Evolutionary conservation across 2,888 invertebrate genomes (phyloP).

Genomic region (Exephanes ischioxanthus): DNA sequence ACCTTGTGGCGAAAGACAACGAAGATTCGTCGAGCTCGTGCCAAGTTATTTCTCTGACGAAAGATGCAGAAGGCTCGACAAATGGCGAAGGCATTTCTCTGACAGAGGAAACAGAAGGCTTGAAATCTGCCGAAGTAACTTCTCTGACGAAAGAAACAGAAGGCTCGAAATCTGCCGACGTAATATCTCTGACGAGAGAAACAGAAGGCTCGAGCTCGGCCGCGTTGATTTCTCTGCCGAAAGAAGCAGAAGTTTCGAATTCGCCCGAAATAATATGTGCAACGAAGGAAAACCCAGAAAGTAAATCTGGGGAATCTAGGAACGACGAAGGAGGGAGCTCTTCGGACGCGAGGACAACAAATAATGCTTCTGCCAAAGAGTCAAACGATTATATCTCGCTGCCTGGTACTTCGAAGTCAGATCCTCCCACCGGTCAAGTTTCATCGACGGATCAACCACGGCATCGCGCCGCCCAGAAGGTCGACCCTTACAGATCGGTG

Average conservation of each 20-base stretch:
- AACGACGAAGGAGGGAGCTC: conserved; percentile 1
- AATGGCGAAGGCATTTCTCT: background rate
- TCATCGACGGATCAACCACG: conserved; percentile 29
- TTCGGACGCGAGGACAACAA: conserved; percentile 4
- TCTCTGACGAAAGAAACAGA: background rate
- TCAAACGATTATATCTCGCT: conserved; percentile 25
- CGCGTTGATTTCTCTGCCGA: background rate
- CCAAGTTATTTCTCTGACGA: background rate
- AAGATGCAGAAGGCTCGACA: background rate
- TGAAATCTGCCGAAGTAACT: background rate
- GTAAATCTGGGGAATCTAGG: background rate
- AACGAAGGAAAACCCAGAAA: background rate
- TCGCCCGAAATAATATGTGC: background rate
- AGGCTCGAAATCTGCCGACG: background rate
- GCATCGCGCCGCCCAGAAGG: conserved; percentile 45
- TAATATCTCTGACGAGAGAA: background rate
- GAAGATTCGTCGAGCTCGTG: conserved; percentile 3
- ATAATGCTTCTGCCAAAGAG: conserved; percentile 9
- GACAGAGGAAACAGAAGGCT: background rate
- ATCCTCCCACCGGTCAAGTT: conserved; percentile 6
- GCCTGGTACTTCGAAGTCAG: conserved; percentile 46
- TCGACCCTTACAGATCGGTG: conserved; percentile 80
- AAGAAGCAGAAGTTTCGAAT: background rate
- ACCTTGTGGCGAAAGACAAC: conserved; percentile 1
- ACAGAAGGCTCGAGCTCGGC: background rate